phyloP scores from a whole-genome alignment of 1,140 invertebrate genomes.

The Nasonia vitripennis region DNA sequence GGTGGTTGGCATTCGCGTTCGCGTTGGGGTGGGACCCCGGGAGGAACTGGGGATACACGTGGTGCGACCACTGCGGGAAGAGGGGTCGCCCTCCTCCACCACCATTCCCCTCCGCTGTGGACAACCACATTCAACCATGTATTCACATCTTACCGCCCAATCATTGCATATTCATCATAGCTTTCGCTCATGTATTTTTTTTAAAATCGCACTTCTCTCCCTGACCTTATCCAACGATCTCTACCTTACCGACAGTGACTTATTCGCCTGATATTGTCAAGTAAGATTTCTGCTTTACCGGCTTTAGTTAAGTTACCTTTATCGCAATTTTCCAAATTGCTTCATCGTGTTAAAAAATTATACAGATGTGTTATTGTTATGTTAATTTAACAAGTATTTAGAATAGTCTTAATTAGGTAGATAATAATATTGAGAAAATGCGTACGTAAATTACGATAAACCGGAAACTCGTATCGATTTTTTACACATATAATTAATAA shows the following conservation, averaged over 20 bases:
- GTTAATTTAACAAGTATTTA: too few species aligned
- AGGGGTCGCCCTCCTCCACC: slow-evolving; percentile 81
- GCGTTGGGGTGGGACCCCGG: slow-evolving; percentile 88
- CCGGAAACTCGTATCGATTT: too few species aligned
- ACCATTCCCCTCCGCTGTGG: slow-evolving; percentile 74
- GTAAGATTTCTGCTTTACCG: too few species aligned
- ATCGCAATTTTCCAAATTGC: too few species aligned
- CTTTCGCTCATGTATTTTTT: not conserved
- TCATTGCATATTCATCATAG: not conserved
- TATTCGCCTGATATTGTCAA: not conserved
- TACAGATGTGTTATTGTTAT: too few species aligned
- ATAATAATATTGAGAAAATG: too few species aligned
- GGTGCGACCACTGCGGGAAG: slow-evolving; percentile 94
- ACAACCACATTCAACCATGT: slow-evolving; percentile 68
- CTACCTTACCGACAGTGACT: not conserved
- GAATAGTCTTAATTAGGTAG: too few species aligned
- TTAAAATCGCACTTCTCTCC: not conserved
- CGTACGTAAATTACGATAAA: too few species aligned
- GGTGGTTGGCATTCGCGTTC: slow-evolving; percentile 75
- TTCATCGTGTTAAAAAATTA: too few species aligned
- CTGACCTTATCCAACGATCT: not conserved
- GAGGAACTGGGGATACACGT: slow-evolving; percentile 93
- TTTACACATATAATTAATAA: too few species aligned
- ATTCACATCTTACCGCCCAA: not conserved
- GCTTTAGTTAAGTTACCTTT: not conserved